Conservation (phyloP, 2,888 invertebrate species). For the Drosophila siamana region DNA sequence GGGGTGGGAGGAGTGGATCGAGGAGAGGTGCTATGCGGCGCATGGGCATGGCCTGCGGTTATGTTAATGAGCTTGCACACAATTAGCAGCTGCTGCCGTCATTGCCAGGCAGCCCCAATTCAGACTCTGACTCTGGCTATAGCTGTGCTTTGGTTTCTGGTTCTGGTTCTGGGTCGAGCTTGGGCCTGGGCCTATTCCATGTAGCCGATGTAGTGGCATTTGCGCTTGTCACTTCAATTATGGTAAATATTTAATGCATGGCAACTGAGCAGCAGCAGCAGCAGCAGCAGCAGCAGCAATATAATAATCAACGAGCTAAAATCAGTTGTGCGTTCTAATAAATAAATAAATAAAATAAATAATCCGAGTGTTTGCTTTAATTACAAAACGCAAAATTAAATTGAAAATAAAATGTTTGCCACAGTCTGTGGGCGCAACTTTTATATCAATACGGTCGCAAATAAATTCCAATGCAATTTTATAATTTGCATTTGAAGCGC, state of each 20-base stretch:
- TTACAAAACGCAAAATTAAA: slow-evolving; percentile 74
- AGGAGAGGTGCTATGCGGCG: slow-evolving; percentile 27
- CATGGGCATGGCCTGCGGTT: slow-evolving; percentile 76
- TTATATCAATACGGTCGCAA: too few species aligned
- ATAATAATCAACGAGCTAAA: slow-evolving; percentile 75
- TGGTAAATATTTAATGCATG: slow-evolving; percentile 77
- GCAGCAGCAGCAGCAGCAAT: slow-evolving; percentile 67
- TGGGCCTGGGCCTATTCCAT: slow-evolving; percentile 25
- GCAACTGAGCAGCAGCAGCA: slow-evolving; percentile 65
- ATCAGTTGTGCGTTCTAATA: slow-evolving; percentile 79
- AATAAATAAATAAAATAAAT: slow-evolving; percentile 77
- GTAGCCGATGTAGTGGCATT: slow-evolving; percentile 70
- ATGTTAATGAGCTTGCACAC: slow-evolving; percentile 81
- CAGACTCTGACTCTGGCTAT: background rate
- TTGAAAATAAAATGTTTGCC: slow-evolving; percentile 74
- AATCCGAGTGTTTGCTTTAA: slow-evolving; percentile 71
- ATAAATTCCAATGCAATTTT: slow-evolving; percentile 64
- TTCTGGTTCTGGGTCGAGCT: slow-evolving; percentile 10
- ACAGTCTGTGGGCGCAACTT: slow-evolving; percentile 45
- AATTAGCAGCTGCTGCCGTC: slow-evolving; percentile 79
- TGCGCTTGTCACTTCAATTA: slow-evolving; percentile 80
- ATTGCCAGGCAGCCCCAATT: slow-evolving; percentile 45
- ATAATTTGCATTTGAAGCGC: slow-evolving; percentile 43
- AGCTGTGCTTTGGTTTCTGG: slow-evolving; percentile 40
- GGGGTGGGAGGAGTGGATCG: background rate